These are phyloP conservation scores for Meloidogyne floridensis DNA, from an alignment of 1,140 invertebrate genomes.

Conservation along the genomic window DNA sequence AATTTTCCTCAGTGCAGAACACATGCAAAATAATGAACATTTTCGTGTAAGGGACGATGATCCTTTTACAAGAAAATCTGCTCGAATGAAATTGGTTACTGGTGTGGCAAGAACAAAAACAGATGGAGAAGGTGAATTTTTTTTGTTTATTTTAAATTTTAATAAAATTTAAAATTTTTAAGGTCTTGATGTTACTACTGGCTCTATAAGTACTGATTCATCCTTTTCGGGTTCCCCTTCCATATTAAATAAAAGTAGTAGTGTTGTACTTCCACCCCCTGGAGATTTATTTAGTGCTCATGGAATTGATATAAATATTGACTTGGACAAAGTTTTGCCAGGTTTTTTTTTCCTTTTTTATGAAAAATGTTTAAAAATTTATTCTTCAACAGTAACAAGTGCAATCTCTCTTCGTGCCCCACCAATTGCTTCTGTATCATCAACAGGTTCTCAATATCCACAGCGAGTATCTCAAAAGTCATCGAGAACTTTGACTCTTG, in stretches of 20 bases:
- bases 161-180: background rate
- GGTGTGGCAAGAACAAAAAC: constrained; percentile 34
- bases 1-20: constrained; percentile 38
- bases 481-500: constrained; percentile 37
- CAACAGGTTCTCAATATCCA: background rate
- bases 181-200: background rate
- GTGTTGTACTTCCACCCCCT: background rate
- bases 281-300: constrained; percentile 39
- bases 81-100: constrained; percentile 43
- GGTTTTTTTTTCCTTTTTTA: constrained; percentile 22
- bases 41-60: constrained; percentile 40
- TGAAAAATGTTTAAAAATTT: background rate
- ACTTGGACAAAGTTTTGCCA: constrained; percentile 35
- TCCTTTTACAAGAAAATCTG: constrained; percentile 53
- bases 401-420: constrained; percentile 21
- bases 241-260: constrained; percentile 8
- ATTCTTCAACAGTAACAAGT: background rate
- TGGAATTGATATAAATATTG: constrained; percentile 42
- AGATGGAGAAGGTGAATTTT: background rate
- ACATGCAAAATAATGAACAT: constrained; percentile 1
- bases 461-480: constrained; percentile 14
- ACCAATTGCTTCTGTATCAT: constrained; percentile 4
- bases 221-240: constrained; percentile 7
- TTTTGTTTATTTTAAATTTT: background rate
- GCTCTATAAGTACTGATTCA: background rate